A percentile compares a stretch with the other conserved stretches of the same genome.
phyloP scores from a whole-genome alignment of 2,113 vertebrate species.

The Syngnathus typhle region DNA sequence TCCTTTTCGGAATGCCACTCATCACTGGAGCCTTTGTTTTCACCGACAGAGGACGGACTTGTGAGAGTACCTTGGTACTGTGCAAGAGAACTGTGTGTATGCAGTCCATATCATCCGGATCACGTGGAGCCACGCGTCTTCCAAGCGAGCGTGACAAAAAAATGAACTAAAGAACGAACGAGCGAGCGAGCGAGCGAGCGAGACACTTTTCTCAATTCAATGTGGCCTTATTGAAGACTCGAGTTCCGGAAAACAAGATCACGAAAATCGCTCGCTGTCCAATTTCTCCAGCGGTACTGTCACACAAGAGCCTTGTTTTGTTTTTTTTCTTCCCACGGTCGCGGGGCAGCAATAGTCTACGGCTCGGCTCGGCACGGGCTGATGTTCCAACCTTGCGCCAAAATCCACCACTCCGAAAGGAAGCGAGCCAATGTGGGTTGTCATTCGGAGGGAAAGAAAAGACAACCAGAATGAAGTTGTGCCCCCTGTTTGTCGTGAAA shows the following conservation, averaged over 20 bases:
- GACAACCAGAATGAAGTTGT: conserved; percentile 39
- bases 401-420: too few species aligned
- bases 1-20: conserved; percentile 61
- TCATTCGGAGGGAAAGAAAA: conserved; percentile 16
- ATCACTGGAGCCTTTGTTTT: conserved; percentile 43
- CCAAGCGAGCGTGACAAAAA: conserved; percentile 31
- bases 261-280: conserved; percentile 14
- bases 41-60: neutral
- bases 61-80: conserved; percentile 64
- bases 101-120: conserved; percentile 43
- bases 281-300: conserved; percentile 43
- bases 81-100: conserved; percentile 51
- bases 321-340: neutral
- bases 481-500: conserved; percentile 47
- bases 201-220: conserved; percentile 62
- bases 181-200: conserved; percentile 22
- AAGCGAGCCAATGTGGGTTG: neutral
- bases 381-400: too few species aligned
- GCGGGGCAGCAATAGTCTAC: conserved; percentile 70
- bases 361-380: conserved; percentile 13
- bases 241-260: conserved; percentile 17
- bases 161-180: neutral
- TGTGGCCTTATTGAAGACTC: conserved; percentile 73
- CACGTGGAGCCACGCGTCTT: neutral
- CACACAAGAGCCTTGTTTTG: conserved; percentile 36